Conservation (phyloP, 37 sponge, comb jelly and placozoan genomes). For the Halichondria panicea region DNA sequence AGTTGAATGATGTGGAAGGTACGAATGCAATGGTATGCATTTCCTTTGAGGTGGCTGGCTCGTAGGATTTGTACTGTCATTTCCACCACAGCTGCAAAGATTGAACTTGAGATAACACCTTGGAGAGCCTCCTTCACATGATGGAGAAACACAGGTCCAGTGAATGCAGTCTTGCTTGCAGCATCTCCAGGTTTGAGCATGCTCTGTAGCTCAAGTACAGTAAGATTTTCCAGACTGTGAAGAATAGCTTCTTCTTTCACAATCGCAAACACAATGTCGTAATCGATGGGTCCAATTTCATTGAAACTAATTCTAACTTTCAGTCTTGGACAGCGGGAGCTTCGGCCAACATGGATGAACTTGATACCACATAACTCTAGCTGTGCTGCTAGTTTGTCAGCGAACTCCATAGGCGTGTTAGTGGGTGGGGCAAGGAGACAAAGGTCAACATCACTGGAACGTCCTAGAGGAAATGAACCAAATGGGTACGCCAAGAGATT, state of each 20-base stretch:
- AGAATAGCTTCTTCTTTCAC: not conserved
- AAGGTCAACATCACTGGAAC: slow-evolving; percentile 77
- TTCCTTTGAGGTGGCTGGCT: slow-evolving; percentile 75
- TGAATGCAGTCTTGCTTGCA: slow-evolving; percentile 66
- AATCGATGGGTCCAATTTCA: slow-evolving; percentile 43
- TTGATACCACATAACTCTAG: slow-evolving; percentile 62
- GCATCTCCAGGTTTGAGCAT: slow-evolving; percentile 43
- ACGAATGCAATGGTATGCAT: slow-evolving; percentile 82
- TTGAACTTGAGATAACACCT: not conserved
- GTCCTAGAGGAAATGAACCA: slow-evolving; percentile 73
- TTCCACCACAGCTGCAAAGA: slow-evolving; percentile 69
- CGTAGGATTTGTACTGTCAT: slow-evolving; percentile 52
- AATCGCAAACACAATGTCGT: slow-evolving; percentile 72
- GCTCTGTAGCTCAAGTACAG: too few species aligned
- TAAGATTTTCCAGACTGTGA: not conserved
- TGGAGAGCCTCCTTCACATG: slow-evolving; percentile 24
- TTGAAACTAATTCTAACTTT: slow-evolving; percentile 58
- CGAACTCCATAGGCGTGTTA: slow-evolving; percentile 48
- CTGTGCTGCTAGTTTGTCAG: slow-evolving; percentile 37
- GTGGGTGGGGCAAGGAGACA: slow-evolving; percentile 66
- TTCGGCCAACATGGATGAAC: slow-evolving; percentile 58
- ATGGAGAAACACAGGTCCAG: slow-evolving; percentile 65
- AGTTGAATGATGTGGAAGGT: slow-evolving; percentile 82
- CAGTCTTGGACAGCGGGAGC: slow-evolving; percentile 79
- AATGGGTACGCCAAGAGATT: slow-evolving; percentile 44